Evolutionary conservation across 1,140 invertebrate genomes (phyloP).

Genomic region (Aricia agestis): DNA sequence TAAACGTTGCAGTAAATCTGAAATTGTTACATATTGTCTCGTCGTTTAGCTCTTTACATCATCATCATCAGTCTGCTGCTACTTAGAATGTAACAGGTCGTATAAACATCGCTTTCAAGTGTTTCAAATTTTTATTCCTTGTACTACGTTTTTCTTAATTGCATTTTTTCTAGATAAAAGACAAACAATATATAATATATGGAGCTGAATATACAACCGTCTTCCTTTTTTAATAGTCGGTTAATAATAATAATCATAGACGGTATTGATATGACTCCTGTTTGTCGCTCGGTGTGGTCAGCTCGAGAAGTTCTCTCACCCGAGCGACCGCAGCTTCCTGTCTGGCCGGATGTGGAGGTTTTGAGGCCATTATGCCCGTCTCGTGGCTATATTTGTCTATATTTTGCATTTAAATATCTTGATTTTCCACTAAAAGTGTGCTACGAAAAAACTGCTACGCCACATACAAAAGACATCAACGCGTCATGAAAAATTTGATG

Average conservation of each 20-base stretch:
- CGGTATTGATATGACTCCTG: background rate
- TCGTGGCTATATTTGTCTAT: background rate
- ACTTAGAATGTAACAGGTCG: too few species aligned
- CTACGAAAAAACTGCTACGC: background rate
- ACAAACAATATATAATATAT: too few species aligned
- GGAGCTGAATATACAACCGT: too few species aligned
- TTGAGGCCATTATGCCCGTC: background rate
- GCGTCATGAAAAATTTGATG: background rate
- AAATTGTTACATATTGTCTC: background rate
- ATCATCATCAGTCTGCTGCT: too few species aligned
- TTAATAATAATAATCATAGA: background rate
- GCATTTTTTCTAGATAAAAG: too few species aligned
- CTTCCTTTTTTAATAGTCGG: too few species aligned
- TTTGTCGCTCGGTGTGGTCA: background rate
- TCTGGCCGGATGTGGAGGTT: background rate
- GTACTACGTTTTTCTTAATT: too few species aligned
- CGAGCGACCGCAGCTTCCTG: background rate
- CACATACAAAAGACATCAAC: conserved; percentile 36
- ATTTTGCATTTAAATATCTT: background rate
- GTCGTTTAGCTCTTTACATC: conserved; percentile 5
- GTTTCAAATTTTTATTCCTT: too few species aligned
- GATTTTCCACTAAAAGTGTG: background rate
- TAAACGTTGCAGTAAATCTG: background rate
- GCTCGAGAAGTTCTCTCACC: background rate
- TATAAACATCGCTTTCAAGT: too few species aligned